A percentile compares a stretch with the other conserved stretches of the same genome.
These are phyloP conservation scores for Carassius carassius DNA, from an alignment of 2,113 vertebrate species.

Conservation along the genomic window DNA sequence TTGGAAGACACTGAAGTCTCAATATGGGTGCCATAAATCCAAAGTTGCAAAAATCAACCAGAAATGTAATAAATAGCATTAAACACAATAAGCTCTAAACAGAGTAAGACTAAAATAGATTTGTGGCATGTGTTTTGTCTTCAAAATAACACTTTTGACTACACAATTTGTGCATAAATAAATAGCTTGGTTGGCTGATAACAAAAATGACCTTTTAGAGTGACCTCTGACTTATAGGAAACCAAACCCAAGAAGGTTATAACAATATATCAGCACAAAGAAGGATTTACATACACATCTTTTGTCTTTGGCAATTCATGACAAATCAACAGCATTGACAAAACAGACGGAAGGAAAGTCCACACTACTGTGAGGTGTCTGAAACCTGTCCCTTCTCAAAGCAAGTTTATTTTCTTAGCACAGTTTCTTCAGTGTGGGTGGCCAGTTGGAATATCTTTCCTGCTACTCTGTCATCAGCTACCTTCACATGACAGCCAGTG, in stretches of 20 bases:
- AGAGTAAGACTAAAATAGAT: too few relatives aligned
- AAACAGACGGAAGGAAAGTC: conserved; percentile 30
- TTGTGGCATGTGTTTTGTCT: neutral
- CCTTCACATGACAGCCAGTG: conserved; percentile 58
- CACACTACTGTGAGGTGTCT: conserved; percentile 41
- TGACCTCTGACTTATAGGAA: conserved; percentile 2
- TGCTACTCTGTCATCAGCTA: conserved; percentile 47
- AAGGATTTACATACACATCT: conserved; percentile 5
- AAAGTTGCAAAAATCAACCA: neutral
- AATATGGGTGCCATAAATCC: neutral
- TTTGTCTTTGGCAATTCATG: conserved; percentile 1
- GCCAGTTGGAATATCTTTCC: conserved; percentile 48
- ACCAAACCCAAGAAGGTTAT: conserved; percentile 9
- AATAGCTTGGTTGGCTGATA: neutral
- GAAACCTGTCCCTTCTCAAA: neutral
- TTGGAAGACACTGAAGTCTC: neutral
- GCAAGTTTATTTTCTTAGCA: conserved; percentile 39
- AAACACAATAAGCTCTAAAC: neutral
- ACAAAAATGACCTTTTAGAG: conserved; percentile 19
- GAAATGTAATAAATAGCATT: neutral
- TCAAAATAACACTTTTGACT: neutral
- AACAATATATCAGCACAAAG: neutral
- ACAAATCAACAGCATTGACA: conserved; percentile 7
- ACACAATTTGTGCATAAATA: too few relatives aligned
- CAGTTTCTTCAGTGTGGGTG: conserved; percentile 65